Conservation (phyloP, 1,140 invertebrate genomes). For the Idris sp. region DNA sequence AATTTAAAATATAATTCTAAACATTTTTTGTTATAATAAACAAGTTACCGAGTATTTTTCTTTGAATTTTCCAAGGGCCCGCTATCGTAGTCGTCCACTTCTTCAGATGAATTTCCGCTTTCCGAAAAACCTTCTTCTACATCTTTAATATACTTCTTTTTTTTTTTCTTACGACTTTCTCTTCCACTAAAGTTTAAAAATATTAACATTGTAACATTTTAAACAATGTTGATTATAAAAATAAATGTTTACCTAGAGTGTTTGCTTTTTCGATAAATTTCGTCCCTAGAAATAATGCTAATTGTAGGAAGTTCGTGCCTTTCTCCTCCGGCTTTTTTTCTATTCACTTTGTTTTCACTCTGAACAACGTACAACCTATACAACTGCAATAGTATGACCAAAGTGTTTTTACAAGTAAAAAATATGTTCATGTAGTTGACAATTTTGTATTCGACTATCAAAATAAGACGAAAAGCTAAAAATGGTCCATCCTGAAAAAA, state of each 20-base stretch:
- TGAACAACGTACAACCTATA: conserved; percentile 91
- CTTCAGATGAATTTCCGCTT: conserved; percentile 65
- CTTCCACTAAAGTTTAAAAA: no score
- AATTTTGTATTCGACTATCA: conserved; percentile 91
- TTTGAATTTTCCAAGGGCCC: conserved; percentile 34
- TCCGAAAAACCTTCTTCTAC: conserved; percentile 65
- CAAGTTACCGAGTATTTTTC: conserved; percentile 37
- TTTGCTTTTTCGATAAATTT: conserved; percentile 66
- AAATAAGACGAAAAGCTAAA: conserved; percentile 87
- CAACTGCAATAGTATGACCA: conserved; percentile 91
- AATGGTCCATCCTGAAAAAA: conserved; percentile 86
- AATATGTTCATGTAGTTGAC: conserved; percentile 96
- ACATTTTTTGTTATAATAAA: background rate
- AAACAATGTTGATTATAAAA: no score
- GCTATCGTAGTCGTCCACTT: conserved; percentile 65
- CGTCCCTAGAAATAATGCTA: conserved; percentile 80
- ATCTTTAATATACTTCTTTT: conserved; percentile 54
- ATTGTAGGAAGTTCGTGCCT: conserved; percentile 74
- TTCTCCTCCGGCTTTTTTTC: conserved; percentile 60
- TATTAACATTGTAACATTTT: background rate
- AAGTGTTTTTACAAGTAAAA: conserved; percentile 93
- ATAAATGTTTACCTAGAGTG: conserved; percentile 7
- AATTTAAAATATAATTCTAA: background rate
- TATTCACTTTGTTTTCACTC: conserved; percentile 75
- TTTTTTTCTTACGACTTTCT: conserved; percentile 46